These are phyloP conservation scores for Gerris lacustris DNA, from an alignment of 2,888 invertebrate species.

Conservation along the genomic window DNA sequence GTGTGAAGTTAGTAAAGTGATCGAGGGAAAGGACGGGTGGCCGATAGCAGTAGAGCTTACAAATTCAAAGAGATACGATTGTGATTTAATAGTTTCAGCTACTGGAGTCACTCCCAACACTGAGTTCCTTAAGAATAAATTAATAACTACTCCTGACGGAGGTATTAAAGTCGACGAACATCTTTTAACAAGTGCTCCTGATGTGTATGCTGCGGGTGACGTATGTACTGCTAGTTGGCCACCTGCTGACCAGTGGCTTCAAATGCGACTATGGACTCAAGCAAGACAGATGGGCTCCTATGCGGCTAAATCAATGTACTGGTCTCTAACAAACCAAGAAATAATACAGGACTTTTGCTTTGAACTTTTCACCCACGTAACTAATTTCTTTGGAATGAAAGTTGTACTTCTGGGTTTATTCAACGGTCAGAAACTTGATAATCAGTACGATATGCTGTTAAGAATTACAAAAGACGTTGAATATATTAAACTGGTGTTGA, in stretches of 20 bases:
- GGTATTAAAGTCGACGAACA: slow-evolving; percentile 74
- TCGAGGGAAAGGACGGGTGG: slow-evolving; percentile 43
- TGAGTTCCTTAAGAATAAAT: slow-evolving; percentile 19
- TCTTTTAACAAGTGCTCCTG: slow-evolving; percentile 63
- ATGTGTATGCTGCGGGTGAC: slow-evolving; percentile 93
- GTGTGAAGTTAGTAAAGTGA: slow-evolving; percentile 44
- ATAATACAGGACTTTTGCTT: slow-evolving; percentile 87
- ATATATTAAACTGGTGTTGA: slow-evolving; percentile 77
- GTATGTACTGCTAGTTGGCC: slow-evolving; percentile 75
- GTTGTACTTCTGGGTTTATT: slow-evolving; percentile 82
- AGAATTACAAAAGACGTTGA: slow-evolving; percentile 68
- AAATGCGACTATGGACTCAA: slow-evolving; percentile 95
- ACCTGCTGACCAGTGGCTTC: slow-evolving; percentile 69
- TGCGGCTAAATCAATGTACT: slow-evolving; percentile 81
- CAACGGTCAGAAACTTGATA: slow-evolving; percentile 78
- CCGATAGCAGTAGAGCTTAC: slow-evolving; percentile 60
- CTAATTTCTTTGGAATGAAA: slow-evolving; percentile 85
- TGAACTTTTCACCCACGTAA: slow-evolving; percentile 94
- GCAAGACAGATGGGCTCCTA: slow-evolving; percentile 94
- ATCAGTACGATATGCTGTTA: slow-evolving; percentile 66
- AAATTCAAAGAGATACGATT: slow-evolving; percentile 56
- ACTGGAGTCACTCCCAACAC: slow-evolving; percentile 74
- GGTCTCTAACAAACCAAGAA: slow-evolving; percentile 46
- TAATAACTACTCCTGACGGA: slow-evolving; percentile 53
- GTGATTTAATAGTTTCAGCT: slow-evolving; percentile 89